phyloP scores from a whole-genome alignment of 2,797 vertebrate genomes.

The Selene dorsalis region DNA sequence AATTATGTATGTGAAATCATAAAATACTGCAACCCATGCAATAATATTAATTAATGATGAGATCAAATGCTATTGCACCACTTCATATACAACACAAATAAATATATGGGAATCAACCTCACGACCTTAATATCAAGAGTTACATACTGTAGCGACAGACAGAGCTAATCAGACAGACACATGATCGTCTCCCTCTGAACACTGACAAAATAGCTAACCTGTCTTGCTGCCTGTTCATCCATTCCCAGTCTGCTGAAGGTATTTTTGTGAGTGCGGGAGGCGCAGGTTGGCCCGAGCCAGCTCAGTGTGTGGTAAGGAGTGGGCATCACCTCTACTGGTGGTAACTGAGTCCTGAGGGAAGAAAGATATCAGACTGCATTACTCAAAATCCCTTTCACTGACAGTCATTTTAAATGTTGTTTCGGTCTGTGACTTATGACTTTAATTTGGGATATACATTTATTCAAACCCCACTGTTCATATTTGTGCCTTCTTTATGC shows the following conservation, averaged over 20 bases:
- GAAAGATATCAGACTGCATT: background rate
- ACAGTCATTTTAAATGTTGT: background rate
- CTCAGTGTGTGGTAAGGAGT: slow-evolving; percentile 83
- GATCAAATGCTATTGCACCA: too few species aligned
- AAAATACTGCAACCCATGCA: too few species aligned
- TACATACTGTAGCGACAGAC: too few species aligned
- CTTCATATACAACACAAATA: too few species aligned
- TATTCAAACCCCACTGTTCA: background rate
- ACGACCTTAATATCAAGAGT: too few species aligned
- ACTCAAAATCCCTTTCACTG: background rate
- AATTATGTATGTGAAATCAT: too few species aligned
- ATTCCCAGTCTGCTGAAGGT: slow-evolving; percentile 81
- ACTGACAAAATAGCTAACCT: slow-evolving; percentile 66
- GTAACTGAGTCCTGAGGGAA: slow-evolving; percentile 69
- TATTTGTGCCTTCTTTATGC: background rate
- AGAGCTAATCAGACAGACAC: too few species aligned
- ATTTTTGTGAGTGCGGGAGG: slow-evolving; percentile 81
- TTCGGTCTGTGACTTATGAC: background rate
- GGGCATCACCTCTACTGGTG: slow-evolving; percentile 74
- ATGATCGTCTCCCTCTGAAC: too few species aligned
- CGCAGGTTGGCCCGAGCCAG: slow-evolving; percentile 84
- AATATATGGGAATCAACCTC: too few species aligned
- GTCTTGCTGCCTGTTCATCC: slow-evolving; percentile 78
- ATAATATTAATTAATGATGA: too few species aligned
- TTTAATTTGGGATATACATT: background rate